Percentiles rank a stretch among this genome's conserved stretches.
phyloP scores from a whole-genome alignment of 2,888 invertebrate species.

The Campoletis raptor region DNA sequence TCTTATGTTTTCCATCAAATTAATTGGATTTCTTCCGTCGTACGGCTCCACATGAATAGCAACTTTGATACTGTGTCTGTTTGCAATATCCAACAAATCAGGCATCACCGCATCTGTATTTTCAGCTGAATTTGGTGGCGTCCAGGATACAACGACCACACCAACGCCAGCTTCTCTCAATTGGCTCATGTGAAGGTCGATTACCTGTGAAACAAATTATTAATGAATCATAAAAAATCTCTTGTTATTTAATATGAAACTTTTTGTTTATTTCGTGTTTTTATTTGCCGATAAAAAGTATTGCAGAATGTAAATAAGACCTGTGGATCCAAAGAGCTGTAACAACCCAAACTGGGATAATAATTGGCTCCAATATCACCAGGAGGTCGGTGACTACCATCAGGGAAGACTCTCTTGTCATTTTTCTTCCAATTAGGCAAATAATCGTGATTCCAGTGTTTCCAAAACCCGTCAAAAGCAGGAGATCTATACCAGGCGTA shows the following conservation, averaged over 20 bases:
- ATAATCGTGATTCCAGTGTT: conserved; percentile 82
- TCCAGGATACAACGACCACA: conserved; percentile 87
- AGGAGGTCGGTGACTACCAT: conserved; percentile 86
- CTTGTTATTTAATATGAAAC: background rate
- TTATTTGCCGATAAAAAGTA: background rate
- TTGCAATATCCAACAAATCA: conserved; percentile 84
- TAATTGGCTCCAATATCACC: conserved; percentile 86
- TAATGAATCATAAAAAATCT: background rate
- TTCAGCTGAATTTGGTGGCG: conserved; percentile 84
- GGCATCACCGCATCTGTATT: conserved; percentile 84
- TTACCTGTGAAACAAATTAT: conserved; percentile 81
- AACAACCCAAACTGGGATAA: conserved; percentile 86
- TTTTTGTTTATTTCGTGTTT: background rate
- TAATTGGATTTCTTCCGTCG: conserved; percentile 85
- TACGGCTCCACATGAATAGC: conserved; percentile 88
- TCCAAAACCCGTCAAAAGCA: conserved; percentile 79
- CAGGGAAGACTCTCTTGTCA: conserved; percentile 84
- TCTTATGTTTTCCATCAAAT: conserved; percentile 85
- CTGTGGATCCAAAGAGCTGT: conserved; percentile 86
- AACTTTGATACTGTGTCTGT: conserved; percentile 86
- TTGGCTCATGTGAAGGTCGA: conserved; percentile 87
- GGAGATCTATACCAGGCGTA: conserved; percentile 82
- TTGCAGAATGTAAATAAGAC: conserved; percentile 31
- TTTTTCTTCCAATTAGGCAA: conserved; percentile 83
- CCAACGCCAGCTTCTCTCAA: conserved; percentile 87